Evolutionary conservation across 2,113 vertebrate species (phyloP).

Genomic region (Coturnix japonica): DNA sequence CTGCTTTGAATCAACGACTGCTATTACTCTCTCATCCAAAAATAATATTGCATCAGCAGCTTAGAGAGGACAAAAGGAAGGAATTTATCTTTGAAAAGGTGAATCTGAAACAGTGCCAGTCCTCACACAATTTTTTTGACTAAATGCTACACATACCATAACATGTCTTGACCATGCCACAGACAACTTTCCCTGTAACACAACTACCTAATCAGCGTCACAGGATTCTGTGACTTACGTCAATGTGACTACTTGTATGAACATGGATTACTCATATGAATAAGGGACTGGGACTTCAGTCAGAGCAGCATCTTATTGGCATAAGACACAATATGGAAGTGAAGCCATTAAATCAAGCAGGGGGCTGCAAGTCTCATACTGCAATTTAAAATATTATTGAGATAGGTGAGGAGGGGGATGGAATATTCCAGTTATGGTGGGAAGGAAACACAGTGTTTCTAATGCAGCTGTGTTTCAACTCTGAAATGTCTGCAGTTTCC

Average conservation of each 20-base stretch:
- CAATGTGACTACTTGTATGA: background rate
- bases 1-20: background rate
- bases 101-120: constrained; percentile 13
- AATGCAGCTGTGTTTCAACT: background rate
- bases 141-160: background rate
- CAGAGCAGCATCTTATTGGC: background rate
- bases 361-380: background rate
- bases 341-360: background rate
- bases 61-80: constrained; percentile 21
- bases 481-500: background rate
- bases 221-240: background rate
- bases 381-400: background rate
- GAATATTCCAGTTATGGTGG: background rate
- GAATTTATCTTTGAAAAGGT: constrained; percentile 16
- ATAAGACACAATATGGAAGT: background rate
- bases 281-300: background rate
- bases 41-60: background rate
- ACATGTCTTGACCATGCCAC: background rate
- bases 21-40: background rate
- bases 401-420: background rate
- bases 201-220: background rate
- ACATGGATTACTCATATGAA: background rate
- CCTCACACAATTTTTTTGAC: background rate
- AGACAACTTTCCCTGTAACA: background rate
- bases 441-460: background rate